Evolutionary conservation across 2,797 vertebrate species (phyloP).

Genomic region (Pristis pectinata): DNA sequence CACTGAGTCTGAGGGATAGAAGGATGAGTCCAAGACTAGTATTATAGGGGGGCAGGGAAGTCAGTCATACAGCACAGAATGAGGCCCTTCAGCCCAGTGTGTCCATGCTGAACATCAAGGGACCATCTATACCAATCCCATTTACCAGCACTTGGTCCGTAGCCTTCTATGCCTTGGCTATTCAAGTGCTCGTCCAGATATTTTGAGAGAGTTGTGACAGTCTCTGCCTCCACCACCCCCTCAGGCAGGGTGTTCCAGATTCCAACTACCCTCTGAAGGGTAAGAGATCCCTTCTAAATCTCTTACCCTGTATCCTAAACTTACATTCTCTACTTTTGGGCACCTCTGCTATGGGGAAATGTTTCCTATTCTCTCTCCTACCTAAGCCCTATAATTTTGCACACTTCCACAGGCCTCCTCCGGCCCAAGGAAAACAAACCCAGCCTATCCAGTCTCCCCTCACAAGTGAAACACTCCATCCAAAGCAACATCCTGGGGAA

Average conservation of each 20-base stretch:
- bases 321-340: neutral
- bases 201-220: too few species aligned
- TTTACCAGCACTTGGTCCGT: too few species aligned
- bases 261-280: neutral
- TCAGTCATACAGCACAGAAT: too few species aligned
- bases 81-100: too few species aligned
- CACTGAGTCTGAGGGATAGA: too few species aligned
- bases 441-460: neutral
- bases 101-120: neutral
- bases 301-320: neutral
- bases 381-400: neutral
- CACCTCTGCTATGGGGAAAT: neutral
- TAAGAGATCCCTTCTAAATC: neutral
- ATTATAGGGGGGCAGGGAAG: too few species aligned
- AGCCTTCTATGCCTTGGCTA: neutral
- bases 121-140: neutral
- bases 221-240: neutral
- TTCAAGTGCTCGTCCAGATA: neutral
- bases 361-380: too few species aligned
- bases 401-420: neutral
- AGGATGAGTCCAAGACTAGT: too few species aligned
- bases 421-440: neutral
- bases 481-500: neutral
- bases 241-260: neutral
- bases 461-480: neutral